Percentiles rank a stretch among this genome's conserved stretches.
phyloP scores from a whole-genome alignment of 1,140 invertebrate genomes.

The Cryptotermes secundus region DNA sequence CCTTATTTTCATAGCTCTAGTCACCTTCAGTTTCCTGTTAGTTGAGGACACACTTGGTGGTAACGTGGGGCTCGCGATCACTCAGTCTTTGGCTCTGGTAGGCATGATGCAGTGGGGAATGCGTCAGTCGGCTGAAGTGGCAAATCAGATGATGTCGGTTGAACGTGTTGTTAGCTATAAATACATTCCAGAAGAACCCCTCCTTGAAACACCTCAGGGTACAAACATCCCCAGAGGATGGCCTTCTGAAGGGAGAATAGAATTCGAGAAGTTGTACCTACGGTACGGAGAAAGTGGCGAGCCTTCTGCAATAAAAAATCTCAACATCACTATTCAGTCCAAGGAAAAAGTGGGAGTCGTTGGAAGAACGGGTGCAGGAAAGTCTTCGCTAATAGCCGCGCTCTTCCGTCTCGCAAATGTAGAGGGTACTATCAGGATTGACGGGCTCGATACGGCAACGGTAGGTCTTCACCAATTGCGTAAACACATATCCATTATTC shows the following conservation, averaged over 20 bases:
- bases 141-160: slow-evolving; percentile 74
- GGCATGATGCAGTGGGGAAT: slow-evolving; percentile 85
- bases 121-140: slow-evolving; percentile 67
- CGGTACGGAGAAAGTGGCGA: background rate
- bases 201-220: slow-evolving; percentile 44
- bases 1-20: slow-evolving; percentile 62
- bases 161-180: slow-evolving; percentile 81
- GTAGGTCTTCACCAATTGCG: slow-evolving; percentile 62
- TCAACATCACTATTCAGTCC: background rate
- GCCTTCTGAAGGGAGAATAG: background rate
- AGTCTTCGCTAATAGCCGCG: slow-evolving; percentile 54
- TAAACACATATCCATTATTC: slow-evolving; percentile 64
- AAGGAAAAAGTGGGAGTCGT: slow-evolving; percentile 51
- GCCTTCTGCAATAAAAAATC: background rate
- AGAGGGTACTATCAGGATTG: slow-evolving; percentile 54
- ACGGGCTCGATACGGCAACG: slow-evolving; percentile 54
- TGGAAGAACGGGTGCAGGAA: slow-evolving; percentile 58
- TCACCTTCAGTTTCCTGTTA: slow-evolving; percentile 62
- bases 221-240: background rate
- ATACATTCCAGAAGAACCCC: slow-evolving; percentile 64
- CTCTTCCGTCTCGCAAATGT: slow-evolving; percentile 50
- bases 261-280: slow-evolving; percentile 6
- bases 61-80: slow-evolving; percentile 77
- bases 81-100: slow-evolving; percentile 73
- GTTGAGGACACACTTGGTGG: slow-evolving; percentile 29